Percentiles rank a stretch among this genome's conserved stretches.
Evolutionary conservation across 1,140 invertebrate genomes (phyloP).

Genomic region (Drosophila littoralis): DNA sequence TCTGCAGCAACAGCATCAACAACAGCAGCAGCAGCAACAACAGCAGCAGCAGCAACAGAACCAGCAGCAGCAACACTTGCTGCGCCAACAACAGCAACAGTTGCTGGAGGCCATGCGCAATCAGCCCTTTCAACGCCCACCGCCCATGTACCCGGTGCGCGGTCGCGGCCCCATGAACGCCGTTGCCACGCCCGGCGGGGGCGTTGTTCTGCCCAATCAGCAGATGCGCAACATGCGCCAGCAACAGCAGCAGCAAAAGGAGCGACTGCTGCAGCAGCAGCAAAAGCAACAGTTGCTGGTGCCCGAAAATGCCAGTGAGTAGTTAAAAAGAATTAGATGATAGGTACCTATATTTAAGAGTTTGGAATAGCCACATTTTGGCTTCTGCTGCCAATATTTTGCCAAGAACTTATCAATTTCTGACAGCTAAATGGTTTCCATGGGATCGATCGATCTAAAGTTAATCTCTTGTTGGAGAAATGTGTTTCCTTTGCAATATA

Average conservation of each 20-base stretch:
- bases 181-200: conserved; percentile 69
- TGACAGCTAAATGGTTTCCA: no score
- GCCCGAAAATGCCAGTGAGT: conserved; percentile 87
- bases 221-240: conserved; percentile 80
- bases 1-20: conserved; percentile 62
- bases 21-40: conserved; percentile 45
- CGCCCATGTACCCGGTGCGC: conserved; percentile 74
- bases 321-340: neutral
- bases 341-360: no score
- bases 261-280: conserved; percentile 88
- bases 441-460: no score
- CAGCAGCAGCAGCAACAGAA: conserved; percentile 16
- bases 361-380: no score
- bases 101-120: conserved; percentile 62
- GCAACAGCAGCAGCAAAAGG: conserved; percentile 84
- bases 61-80: conserved; percentile 12
- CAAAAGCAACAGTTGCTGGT: conserved; percentile 90
- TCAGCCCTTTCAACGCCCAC: conserved; percentile 78
- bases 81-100: conserved; percentile 57
- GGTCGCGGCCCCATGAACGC: conserved; percentile 75
- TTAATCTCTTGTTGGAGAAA: no score
- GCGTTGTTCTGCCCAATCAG: conserved; percentile 74
- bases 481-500: neutral
- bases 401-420: no score
- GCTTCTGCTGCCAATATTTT: no score